Conservation (phyloP, 1,140 invertebrate species). For the Bombus impatiens region DNA sequence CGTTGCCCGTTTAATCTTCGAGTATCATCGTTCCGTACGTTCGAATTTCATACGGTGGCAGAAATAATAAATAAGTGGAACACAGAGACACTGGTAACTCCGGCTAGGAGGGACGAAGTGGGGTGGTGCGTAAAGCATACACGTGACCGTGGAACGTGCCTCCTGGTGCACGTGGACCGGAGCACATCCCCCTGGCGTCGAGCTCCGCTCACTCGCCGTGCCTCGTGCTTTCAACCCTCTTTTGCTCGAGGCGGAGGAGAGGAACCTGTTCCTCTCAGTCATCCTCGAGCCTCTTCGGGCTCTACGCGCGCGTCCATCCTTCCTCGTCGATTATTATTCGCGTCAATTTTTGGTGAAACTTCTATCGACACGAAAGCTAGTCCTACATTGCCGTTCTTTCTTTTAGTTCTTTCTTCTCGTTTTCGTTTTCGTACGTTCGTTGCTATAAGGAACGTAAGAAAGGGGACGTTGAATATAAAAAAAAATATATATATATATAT, state of each 20-base stretch:
- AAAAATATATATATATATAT: too few species aligned
- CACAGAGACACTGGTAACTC: neutral
- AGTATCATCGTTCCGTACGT: neutral
- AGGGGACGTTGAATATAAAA: neutral
- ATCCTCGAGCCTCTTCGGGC: conserved; percentile 61
- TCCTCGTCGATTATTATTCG: neutral
- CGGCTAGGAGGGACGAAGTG: neutral
- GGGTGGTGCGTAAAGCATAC: conserved; percentile 49
- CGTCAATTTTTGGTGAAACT: neutral
- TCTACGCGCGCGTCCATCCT: conserved; percentile 43
- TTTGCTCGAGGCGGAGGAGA: conserved; percentile 60
- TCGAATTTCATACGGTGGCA: conserved; percentile 24
- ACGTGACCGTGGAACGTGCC: conserved; percentile 79
- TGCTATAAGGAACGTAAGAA: conserved; percentile 26
- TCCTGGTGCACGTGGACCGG: conserved; percentile 74
- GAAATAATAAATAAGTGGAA: conserved; percentile 32
- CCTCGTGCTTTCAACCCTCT: conserved; percentile 67
- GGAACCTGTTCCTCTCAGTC: conserved; percentile 65
- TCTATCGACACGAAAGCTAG: neutral
- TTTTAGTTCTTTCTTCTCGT: neutral
- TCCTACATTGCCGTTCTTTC: neutral
- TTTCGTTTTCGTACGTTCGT: neutral
- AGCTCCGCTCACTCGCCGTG: conserved; percentile 44
- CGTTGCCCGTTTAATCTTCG: too few species aligned
- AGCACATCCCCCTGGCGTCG: conserved; percentile 51